Evolutionary conservation across 2,113 vertebrate species (phyloP).

Genomic region (Brevimyrus niger): DNA sequence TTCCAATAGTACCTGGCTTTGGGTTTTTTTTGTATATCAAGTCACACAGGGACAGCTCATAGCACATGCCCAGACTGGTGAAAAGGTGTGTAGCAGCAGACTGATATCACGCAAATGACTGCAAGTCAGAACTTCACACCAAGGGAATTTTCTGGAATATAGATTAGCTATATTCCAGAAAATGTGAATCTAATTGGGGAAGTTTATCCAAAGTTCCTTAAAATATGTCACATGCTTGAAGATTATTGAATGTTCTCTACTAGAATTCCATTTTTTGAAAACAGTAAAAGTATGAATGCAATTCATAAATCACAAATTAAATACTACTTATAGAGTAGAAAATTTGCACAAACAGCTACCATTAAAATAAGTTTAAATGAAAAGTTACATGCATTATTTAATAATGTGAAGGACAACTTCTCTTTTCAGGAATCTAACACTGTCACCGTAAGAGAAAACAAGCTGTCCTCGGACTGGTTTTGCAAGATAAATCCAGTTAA

Average conservation of each 20-base stretch:
- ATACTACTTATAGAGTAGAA: not conserved
- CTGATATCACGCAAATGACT: not conserved
- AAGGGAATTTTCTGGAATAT: slow-evolving; percentile 2
- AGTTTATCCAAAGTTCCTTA: not conserved
- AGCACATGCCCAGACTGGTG: not conserved
- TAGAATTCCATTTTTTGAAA: not conserved
- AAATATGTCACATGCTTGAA: not conserved
- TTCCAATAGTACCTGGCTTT: not conserved
- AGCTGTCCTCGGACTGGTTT: slow-evolving; percentile 6
- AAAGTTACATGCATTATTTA: not conserved
- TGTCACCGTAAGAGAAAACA: not conserved
- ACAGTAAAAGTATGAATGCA: not conserved
- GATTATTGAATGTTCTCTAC: not conserved
- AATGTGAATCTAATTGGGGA: not conserved
- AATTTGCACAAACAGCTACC: not conserved
- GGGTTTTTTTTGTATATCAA: not conserved
- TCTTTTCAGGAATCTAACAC: not conserved
- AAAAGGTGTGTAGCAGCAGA: slow-evolving; percentile 9
- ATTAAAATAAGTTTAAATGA: not conserved
- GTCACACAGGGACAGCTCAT: not conserved
- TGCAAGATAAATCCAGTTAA: slow-evolving; percentile 1
- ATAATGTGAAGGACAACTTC: not conserved
- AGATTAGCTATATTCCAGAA: not conserved
- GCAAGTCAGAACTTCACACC: not conserved
- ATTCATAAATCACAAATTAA: not conserved